phyloP scores from a whole-genome alignment of 2,888 invertebrate species.

The Agriopis leucophaearia region DNA sequence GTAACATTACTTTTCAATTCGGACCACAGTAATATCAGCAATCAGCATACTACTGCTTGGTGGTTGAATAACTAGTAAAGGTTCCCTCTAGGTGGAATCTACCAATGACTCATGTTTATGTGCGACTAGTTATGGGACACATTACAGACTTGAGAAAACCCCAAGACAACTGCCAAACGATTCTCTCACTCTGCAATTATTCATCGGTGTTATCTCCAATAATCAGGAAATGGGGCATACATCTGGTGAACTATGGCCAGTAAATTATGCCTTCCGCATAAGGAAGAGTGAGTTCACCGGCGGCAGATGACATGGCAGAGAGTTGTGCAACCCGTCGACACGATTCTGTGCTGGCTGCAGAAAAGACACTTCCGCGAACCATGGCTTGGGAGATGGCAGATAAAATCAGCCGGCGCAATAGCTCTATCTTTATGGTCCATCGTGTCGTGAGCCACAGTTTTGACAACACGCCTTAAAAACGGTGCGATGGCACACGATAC shows the following conservation, averaged over 20 bases:
- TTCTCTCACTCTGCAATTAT: not conserved
- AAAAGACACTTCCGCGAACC: constrained; percentile 14
- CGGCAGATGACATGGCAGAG: constrained; percentile 1
- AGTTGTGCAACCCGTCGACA: constrained; percentile 20
- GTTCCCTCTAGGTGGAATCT: too few species aligned
- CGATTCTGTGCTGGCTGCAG: constrained; percentile 3
- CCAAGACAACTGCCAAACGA: not conserved
- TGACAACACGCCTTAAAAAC: constrained; percentile 10
- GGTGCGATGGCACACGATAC: constrained; percentile 2
- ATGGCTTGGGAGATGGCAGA: not conserved
- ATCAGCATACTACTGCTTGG: too few species aligned
- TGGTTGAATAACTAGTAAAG: too few species aligned
- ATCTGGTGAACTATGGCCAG: constrained; percentile 6
- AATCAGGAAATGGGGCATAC: constrained; percentile 1
- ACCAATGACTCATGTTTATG: too few species aligned
- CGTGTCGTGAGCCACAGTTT: constrained; percentile 12
- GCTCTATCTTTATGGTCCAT: constrained; percentile 21
- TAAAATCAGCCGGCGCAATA: constrained; percentile 6
- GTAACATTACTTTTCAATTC: too few species aligned
- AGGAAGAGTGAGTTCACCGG: constrained; percentile 10
- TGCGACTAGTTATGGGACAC: too few species aligned
- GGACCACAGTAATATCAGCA: too few species aligned
- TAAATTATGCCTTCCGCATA: not conserved
- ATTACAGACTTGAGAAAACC: not conserved
- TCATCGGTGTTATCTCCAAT: not conserved